Evolutionary conservation across 2,888 invertebrate species (phyloP).

Genomic region (Pelosia muscerda): DNA sequence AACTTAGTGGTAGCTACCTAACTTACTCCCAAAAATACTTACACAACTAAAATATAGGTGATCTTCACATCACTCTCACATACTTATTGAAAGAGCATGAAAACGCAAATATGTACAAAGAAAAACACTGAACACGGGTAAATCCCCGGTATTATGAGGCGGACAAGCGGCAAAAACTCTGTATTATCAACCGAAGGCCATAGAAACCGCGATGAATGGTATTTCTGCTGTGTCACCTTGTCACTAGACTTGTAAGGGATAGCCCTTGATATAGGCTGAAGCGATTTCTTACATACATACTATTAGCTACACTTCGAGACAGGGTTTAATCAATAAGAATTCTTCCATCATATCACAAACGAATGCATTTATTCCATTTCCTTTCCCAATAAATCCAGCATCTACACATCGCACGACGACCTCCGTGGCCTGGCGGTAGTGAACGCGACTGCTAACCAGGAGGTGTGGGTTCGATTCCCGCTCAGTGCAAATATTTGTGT

Average conservation of each 20-base stretch:
- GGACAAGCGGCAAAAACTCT: neutral
- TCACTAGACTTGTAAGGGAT: constrained; percentile 33
- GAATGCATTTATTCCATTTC: too few relatives aligned
- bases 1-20: too few relatives aligned
- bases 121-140: constrained; percentile 18
- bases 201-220: constrained; percentile 52
- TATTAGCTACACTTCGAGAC: too few relatives aligned
- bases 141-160: constrained; percentile 17
- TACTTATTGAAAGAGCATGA: constrained; percentile 28
- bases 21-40: neutral
- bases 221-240: constrained; percentile 58
- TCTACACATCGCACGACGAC: too few relatives aligned
- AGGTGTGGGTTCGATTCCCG: too few relatives aligned
- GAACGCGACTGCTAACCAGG: too few relatives aligned
- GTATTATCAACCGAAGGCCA: constrained; percentile 19
- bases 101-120: constrained; percentile 45
- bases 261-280: constrained; percentile 21
- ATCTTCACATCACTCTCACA: neutral
- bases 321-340: too few relatives aligned
- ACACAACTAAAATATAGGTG: neutral
- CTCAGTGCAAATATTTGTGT: too few relatives aligned
- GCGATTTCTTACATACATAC: too few relatives aligned
- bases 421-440: too few relatives aligned
- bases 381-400: too few relatives aligned
- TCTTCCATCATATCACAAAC: too few relatives aligned